Percentiles rank a stretch among this genome's conserved stretches.
Conservation (phyloP, 2,797 vertebrate genomes). For the Cyclopterus lumpus region DNA sequence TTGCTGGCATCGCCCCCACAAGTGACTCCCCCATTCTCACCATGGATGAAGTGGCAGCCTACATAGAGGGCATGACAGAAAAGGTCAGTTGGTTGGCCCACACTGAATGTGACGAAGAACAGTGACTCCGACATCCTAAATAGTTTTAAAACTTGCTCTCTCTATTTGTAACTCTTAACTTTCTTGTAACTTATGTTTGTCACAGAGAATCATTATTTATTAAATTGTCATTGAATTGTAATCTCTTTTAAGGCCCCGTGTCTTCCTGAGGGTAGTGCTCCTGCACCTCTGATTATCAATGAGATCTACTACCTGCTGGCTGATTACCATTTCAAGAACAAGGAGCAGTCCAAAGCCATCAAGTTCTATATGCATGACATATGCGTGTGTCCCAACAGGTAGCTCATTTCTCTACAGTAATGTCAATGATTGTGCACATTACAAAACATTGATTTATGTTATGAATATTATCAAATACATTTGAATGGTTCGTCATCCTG, state of each 20-base stretch:
- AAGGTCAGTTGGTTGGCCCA: slow-evolving; percentile 83
- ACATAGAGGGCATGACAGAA: slow-evolving; percentile 89
- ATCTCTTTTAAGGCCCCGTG: slow-evolving; percentile 85
- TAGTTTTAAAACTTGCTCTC: not conserved
- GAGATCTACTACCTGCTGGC: slow-evolving; percentile 97
- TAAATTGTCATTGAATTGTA: slow-evolving; percentile 4
- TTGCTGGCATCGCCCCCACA: slow-evolving; percentile 89
- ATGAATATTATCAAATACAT: not conserved
- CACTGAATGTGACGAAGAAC: slow-evolving; percentile 1
- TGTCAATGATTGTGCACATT: not conserved
- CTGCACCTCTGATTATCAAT: slow-evolving; percentile 89
- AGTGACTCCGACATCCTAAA: slow-evolving; percentile 18
- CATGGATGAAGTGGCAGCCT: slow-evolving; percentile 91
- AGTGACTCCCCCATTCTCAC: slow-evolving; percentile 88
- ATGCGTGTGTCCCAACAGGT: slow-evolving; percentile 96
- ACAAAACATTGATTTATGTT: not conserved
- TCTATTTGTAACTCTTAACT: not conserved
- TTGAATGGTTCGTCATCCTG: not conserved
- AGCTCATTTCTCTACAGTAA: not conserved
- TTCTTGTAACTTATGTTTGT: not conserved
- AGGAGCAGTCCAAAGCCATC: slow-evolving; percentile 98
- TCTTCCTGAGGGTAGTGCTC: slow-evolving; percentile 90
- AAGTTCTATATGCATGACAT: slow-evolving; percentile 99
- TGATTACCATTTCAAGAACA: slow-evolving; percentile 99
- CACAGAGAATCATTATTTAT: not conserved